phyloP scores from a whole-genome alignment of 2,113 vertebrate species.

The Semnornis frantzii region DNA sequence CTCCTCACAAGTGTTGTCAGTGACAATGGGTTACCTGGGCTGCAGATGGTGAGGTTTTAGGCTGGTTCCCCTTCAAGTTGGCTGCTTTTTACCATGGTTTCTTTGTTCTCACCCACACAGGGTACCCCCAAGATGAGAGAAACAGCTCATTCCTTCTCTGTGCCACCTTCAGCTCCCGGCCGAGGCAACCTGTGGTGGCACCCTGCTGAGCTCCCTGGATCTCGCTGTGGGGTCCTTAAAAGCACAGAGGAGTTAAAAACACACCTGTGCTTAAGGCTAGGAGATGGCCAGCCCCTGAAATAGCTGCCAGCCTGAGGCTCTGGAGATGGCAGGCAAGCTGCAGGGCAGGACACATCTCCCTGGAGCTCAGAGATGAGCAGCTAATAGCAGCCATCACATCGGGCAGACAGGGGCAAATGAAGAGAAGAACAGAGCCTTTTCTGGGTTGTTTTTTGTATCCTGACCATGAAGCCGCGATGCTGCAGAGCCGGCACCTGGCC shows the following conservation, averaged over 20 bases:
- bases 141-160: background rate
- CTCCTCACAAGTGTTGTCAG: background rate
- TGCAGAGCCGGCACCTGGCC: slow-evolving; percentile 19
- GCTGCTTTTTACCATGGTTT: background rate
- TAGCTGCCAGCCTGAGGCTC: background rate
- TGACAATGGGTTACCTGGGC: background rate
- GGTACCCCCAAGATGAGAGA: background rate
- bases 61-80: background rate
- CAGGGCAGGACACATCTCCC: fast-evolving
- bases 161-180: fast-evolving
- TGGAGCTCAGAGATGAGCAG: background rate
- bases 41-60: background rate
- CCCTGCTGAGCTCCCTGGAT: background rate
- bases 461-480: background rate
- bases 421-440: background rate
- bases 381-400: fast-evolving
- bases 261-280: background rate
- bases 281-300: background rate
- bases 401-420: background rate
- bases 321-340: background rate
- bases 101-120: background rate
- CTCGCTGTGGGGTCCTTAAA: background rate
- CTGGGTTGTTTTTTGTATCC: background rate
- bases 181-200: fast-evolving
- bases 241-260: background rate